A percentile compares a stretch with the other conserved stretches of the same genome.
Conservation (phyloP, 2,797 vertebrate genomes). For the Dermochelys coriacea region DNA sequence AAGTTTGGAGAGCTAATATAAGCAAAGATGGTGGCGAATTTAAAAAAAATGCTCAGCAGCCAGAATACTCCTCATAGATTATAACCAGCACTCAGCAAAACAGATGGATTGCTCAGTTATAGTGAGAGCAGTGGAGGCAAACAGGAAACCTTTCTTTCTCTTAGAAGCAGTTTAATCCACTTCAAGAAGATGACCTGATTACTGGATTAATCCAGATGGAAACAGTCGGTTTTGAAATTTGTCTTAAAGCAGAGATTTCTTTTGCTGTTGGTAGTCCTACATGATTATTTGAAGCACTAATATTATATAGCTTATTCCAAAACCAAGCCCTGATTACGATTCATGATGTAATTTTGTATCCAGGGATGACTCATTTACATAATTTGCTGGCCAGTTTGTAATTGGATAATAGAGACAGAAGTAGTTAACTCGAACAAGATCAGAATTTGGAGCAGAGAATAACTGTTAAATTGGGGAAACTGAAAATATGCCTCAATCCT, state of each 20-base stretch:
- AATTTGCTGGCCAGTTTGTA: background rate
- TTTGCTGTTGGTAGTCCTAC: background rate
- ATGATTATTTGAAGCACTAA: too few species aligned
- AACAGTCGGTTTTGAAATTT: background rate
- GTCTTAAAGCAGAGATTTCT: background rate
- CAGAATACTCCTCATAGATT: background rate
- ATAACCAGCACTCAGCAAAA: background rate
- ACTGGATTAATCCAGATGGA: background rate
- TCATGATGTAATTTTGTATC: background rate
- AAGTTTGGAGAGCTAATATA: background rate
- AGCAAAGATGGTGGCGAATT: background rate
- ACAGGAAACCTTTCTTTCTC: fast-evolving
- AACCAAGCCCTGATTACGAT: fast-evolving
- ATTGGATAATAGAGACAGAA: background rate
- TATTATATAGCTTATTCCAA: fast-evolving
- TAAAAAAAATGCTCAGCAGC: background rate
- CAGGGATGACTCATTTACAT: background rate
- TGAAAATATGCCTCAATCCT: background rate
- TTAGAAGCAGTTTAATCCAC: background rate
- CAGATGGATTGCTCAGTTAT: background rate
- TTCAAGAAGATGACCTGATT: background rate
- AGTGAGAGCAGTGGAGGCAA: background rate
- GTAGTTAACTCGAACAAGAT: conserved; percentile 7
- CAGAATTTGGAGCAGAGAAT: conserved; percentile 42
- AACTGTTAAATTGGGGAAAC: conserved; percentile 37